These are phyloP conservation scores for Danaus plexippus DNA, from an alignment of 1,140 invertebrate species.

Conservation along the genomic window DNA sequence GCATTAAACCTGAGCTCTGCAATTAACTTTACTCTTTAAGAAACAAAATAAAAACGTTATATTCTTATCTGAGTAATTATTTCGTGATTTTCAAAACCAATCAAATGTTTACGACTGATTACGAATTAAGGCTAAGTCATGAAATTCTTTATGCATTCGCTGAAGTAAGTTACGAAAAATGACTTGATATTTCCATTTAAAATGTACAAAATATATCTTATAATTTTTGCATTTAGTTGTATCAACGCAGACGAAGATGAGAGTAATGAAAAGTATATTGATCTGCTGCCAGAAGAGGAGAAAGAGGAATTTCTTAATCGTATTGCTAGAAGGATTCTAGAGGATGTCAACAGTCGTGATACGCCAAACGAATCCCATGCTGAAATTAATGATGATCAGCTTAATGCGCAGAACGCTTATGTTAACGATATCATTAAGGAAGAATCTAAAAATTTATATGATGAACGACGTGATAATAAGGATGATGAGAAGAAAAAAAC, in stretches of 20 bases:
- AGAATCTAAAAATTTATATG: constrained; percentile 37
- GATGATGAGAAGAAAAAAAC: constrained; percentile 10
- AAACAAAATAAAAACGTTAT: no score
- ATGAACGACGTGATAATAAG: constrained; percentile 18
- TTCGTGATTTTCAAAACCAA: no score
- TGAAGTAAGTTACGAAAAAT: constrained; percentile 13
- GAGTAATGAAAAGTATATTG: constrained; percentile 48
- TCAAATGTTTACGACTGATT: no score
- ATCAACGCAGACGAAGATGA: constrained; percentile 19
- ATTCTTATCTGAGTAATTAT: no score
- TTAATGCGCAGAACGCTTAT: constrained; percentile 39
- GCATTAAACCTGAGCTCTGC: neutral
- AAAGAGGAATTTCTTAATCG: constrained; percentile 47
- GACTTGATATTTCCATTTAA: constrained; percentile 13
- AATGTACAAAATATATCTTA: constrained; percentile 30
- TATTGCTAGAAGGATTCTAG: constrained; percentile 44
- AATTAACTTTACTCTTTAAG: constrained; percentile 2
- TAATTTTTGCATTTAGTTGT: constrained; percentile 24
- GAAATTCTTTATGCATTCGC: no score
- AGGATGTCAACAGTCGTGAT: constrained; percentile 34
- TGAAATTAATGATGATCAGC: constrained; percentile 37
- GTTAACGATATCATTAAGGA: constrained; percentile 42
- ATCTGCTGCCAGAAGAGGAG: constrained; percentile 44
- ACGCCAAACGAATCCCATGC: constrained; percentile 19
- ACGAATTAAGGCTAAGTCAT: no score